These are phyloP conservation scores for Matsumyia berberina DNA, from an alignment of 2,888 invertebrate genomes.

Conservation along the genomic window DNA sequence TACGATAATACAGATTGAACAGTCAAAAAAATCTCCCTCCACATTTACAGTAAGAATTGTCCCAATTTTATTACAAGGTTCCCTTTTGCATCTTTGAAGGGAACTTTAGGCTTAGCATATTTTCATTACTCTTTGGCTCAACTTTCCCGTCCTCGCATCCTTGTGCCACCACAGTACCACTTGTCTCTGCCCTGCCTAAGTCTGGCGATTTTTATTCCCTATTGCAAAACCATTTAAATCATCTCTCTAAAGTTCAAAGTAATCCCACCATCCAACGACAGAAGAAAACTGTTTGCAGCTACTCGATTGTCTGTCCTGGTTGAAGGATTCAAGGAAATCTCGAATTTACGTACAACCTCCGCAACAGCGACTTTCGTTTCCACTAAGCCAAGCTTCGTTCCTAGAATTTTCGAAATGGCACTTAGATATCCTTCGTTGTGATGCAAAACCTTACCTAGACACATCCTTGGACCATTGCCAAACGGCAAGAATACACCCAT, in stretches of 20 bases:
- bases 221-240: neutral
- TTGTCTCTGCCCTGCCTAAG: too few species aligned
- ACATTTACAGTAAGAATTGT: too few species aligned
- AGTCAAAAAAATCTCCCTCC: too few species aligned
- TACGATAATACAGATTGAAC: too few species aligned
- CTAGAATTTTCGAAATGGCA: slow-evolving; percentile 76
- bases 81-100: too few species aligned
- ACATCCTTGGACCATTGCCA: slow-evolving; percentile 80
- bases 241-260: slow-evolving; percentile 73
- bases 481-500: slow-evolving; percentile 80
- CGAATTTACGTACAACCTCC: slow-evolving; percentile 79
- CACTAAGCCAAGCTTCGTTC: slow-evolving; percentile 80
- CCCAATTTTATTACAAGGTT: too few species aligned
- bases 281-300: slow-evolving; percentile 79
- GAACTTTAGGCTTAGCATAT: too few species aligned
- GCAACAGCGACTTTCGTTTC: slow-evolving; percentile 80
- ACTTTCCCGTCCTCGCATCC: too few species aligned
- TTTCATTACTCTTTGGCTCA: too few species aligned
- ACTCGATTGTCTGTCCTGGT: slow-evolving; percentile 79
- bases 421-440: neutral
- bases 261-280: slow-evolving; percentile 77
- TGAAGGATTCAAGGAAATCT: slow-evolving; percentile 77
- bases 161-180: too few species aligned
- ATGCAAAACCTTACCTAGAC: slow-evolving; percentile 77
- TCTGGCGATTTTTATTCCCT: neutral